These are phyloP conservation scores for Apogon talboti DNA, from an alignment of 2,797 vertebrate species.

Conservation along the genomic window DNA sequence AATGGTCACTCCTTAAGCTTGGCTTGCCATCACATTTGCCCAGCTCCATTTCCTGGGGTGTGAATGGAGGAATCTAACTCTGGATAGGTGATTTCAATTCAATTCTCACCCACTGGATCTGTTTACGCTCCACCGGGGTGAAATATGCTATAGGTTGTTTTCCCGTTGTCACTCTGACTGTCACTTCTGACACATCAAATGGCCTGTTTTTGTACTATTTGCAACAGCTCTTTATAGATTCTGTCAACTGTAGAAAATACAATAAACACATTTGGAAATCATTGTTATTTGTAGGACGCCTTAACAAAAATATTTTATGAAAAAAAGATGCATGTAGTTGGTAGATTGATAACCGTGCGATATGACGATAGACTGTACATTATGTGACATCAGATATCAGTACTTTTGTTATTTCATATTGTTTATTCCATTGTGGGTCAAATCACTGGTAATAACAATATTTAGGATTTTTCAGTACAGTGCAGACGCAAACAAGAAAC, in stretches of 20 bases:
- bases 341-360: too few species aligned
- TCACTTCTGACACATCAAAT: constrained; percentile 44
- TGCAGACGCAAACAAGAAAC: too few species aligned
- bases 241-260: constrained; percentile 50
- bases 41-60: constrained; percentile 81
- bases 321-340: too few species aligned
- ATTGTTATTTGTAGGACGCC: not conserved
- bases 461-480: too few species aligned
- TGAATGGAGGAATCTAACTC: constrained; percentile 89
- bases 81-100: constrained; percentile 97
- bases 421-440: too few species aligned
- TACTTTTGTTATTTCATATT: too few species aligned
- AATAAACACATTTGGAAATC: constrained; percentile 56
- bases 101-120: constrained; percentile 96
- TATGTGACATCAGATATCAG: too few species aligned
- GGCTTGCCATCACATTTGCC: constrained; percentile 56
- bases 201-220: constrained; percentile 40
- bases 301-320: too few species aligned
- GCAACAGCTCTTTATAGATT: constrained; percentile 51
- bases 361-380: too few species aligned
- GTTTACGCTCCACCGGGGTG: constrained; percentile 87
- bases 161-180: constrained; percentile 74
- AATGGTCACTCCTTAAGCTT: constrained; percentile 45
- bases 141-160: constrained; percentile 80
- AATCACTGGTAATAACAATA: too few species aligned